phyloP scores from a whole-genome alignment of 2,888 invertebrate genomes.

The Sinodicranocentrus sp. region DNA sequence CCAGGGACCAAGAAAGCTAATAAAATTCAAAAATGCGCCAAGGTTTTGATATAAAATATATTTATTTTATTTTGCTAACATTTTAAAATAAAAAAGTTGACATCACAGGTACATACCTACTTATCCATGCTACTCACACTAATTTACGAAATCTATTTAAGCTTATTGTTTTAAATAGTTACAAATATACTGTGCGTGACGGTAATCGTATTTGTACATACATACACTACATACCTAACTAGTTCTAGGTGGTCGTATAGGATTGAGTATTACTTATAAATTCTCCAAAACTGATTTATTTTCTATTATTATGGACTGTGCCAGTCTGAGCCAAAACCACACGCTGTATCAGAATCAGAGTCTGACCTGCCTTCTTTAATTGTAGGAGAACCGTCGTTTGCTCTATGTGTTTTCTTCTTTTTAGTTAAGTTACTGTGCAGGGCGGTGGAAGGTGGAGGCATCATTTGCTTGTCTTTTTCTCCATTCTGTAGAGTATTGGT shows the following conservation, averaged over 20 bases:
- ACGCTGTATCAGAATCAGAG: constrained; percentile 92
- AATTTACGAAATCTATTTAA: too few species aligned
- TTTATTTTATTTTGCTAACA: constrained; percentile 4
- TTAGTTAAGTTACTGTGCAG: constrained; percentile 33
- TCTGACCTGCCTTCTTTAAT: constrained; percentile 79
- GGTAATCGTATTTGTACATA: too few species aligned
- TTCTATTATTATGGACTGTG: constrained; percentile 78
- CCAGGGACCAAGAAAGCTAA: not conserved
- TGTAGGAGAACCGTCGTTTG: constrained; percentile 53
- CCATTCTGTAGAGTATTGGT: constrained; percentile 46
- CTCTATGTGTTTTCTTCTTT: constrained; percentile 64
- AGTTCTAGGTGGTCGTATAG: too few species aligned
- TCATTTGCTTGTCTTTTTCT: constrained; percentile 81
- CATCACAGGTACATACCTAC: constrained; percentile 67
- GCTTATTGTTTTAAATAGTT: too few species aligned
- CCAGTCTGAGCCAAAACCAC: constrained; percentile 90
- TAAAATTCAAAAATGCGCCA: not conserved
- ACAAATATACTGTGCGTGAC: too few species aligned
- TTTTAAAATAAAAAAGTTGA: constrained; percentile 53
- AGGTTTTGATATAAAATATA: constrained; percentile 11
- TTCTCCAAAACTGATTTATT: too few species aligned
- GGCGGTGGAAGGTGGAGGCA: constrained; percentile 84
- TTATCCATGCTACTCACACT: too few species aligned
- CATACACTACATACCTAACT: too few species aligned
- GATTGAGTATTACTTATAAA: too few species aligned